A percentile compares a stretch with the other conserved stretches of the same genome.
phyloP scores from a whole-genome alignment of 2,888 invertebrate species.

The Chrysina gloriosa region DNA sequence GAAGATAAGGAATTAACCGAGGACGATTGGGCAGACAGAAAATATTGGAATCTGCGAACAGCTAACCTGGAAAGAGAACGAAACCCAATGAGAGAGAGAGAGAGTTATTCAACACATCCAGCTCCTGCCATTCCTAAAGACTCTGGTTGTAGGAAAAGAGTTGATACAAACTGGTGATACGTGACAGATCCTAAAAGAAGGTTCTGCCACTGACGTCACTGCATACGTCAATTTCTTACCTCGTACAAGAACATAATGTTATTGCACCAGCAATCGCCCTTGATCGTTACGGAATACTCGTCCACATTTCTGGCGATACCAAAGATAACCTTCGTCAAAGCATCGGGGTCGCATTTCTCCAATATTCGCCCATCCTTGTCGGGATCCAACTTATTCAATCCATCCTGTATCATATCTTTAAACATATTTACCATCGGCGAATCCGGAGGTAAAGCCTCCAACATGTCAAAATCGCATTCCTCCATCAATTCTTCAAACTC shows the following conservation, averaged over 20 bases:
- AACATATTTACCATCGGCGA: neutral
- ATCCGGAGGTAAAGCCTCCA: neutral
- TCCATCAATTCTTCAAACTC: constrained; percentile 9
- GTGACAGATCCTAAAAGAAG: too few relatives aligned
- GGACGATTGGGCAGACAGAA: too few relatives aligned
- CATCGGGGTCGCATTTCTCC: neutral
- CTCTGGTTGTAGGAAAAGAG: too few relatives aligned
- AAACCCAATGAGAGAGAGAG: too few relatives aligned
- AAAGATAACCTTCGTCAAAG: neutral
- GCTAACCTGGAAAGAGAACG: too few relatives aligned
- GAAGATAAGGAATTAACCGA: too few relatives aligned
- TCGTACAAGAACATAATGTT: constrained; percentile 49
- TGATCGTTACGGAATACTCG: constrained; percentile 43
- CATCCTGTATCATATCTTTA: neutral
- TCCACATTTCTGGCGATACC: constrained; percentile 20
- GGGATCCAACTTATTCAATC: constrained; percentile 1
- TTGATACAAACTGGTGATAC: too few relatives aligned
- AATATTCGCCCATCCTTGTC: neutral
- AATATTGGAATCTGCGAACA: too few relatives aligned
- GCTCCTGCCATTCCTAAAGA: too few relatives aligned
- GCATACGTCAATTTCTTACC: too few relatives aligned
- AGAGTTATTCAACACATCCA: too few relatives aligned
- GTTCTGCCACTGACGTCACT: too few relatives aligned
- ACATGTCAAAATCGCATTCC: neutral
- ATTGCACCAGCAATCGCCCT: constrained; percentile 50